Evolutionary conservation across 2,113 vertebrate genomes (phyloP), one percentile per base, ranked within the genome.

Genomic region (Sinocyclocheilus rhinocerous): DNA sequence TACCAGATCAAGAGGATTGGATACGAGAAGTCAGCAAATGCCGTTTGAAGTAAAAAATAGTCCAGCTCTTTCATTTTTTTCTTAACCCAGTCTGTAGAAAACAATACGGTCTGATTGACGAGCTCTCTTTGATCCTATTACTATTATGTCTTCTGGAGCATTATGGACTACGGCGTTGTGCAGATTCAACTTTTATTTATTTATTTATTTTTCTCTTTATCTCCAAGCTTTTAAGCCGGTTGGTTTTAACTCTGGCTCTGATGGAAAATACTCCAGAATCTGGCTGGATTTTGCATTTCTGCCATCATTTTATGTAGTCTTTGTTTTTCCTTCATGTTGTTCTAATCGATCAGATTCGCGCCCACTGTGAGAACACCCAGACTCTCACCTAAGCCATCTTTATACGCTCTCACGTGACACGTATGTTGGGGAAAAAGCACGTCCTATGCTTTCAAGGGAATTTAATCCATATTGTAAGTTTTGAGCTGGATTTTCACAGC

Each of bases 111-210:
- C n/a, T n/a, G n/a, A 81, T 42, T 80, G 77, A 80, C 20, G 22
- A 12, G n/a, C 12, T 61, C 77, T 81, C 42, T 81, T 26, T 81
- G 61, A 81, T 81, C 79, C 12, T 24, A 24, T 61, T 61, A 24
- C 77, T 33, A 39, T 79, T 52, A 77, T 79, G 77, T 76, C 70
- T 88, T 79, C 84, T 79, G 67, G 50, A 55, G n/a, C 70, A 82
- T 84, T 59, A 67, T 42, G 48, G 70, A 63, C 84, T 84, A 72
- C 59, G 18, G 48, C 67, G 50, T 39, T 86, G 61, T 18, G n/a
- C 57, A 45, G 73, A 48, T 65, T 81, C 63, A 61, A 52, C 84
- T 81, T 36, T 61, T 82, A 36, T 59, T 16, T 82, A 4, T 76
- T 39, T n/a, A n/a, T n/a, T n/a, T 13, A 11, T 59, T 45, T 50